These are phyloP conservation scores for Torymus auratus DNA, from an alignment of 2,888 invertebrate species.

Conservation along the genomic window DNA sequence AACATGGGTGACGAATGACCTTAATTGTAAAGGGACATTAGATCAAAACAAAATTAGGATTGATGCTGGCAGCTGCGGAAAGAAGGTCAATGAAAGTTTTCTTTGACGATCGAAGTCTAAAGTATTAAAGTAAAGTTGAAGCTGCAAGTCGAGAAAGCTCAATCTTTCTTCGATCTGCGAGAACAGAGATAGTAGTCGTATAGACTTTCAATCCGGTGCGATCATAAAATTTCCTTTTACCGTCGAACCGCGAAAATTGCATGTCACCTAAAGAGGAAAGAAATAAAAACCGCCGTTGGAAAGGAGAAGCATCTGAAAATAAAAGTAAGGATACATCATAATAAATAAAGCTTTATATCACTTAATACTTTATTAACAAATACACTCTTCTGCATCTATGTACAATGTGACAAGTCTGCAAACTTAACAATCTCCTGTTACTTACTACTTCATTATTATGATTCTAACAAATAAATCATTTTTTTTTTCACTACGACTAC, in stretches of 20 bases:
- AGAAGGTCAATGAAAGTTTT: conserved; percentile 2
- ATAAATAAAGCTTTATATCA: conserved; percentile 13
- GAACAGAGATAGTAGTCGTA: conserved; percentile 4
- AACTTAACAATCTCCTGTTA: conserved; percentile 62
- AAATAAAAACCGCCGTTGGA: conserved; percentile 4
- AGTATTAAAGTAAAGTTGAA: not conserved
- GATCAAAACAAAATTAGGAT: not conserved
- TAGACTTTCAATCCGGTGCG: conserved; percentile 33
- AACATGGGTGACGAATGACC: no score
- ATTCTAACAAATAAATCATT: conserved; percentile 28
- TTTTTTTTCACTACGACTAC: conserved; percentile 30
- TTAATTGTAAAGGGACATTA: no score
- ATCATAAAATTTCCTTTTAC: conserved; percentile 31
- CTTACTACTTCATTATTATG: conserved; percentile 46
- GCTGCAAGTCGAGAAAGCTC: not conserved
- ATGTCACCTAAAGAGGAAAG: conserved; percentile 23
- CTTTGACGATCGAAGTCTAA: not conserved
- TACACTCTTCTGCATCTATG: conserved; percentile 54
- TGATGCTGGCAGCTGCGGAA: not conserved
- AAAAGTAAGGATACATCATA: not conserved
- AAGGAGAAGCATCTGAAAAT: conserved; percentile 11
- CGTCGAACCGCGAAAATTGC: conserved; percentile 8
- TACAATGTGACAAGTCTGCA: conserved; percentile 57
- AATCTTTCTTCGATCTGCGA: no score
- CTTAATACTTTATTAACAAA: conserved; percentile 54